Conservation (phyloP, 2,797 vertebrate species). For the Crax fasciolata region DNA sequence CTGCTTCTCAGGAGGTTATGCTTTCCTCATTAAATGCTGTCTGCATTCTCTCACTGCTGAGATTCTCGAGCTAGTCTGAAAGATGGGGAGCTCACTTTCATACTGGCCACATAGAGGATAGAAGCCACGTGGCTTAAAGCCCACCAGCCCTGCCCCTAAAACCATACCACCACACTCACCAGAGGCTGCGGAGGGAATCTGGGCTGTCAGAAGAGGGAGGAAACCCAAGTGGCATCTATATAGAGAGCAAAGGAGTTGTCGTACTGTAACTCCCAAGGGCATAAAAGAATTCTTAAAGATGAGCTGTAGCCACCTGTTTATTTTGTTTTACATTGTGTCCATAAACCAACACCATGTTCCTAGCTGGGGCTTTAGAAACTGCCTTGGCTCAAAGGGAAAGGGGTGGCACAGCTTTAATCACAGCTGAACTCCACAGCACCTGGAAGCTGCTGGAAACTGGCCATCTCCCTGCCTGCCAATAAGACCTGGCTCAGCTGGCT, state of each 20-base stretch:
- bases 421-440: not conserved
- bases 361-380: not conserved
- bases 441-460: conserved; percentile 13
- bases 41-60: rapidly evolving
- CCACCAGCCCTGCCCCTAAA: not conserved
- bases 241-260: not conserved
- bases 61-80: not conserved
- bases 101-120: rapidly evolving
- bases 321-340: not conserved
- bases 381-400: not conserved
- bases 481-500: conserved; percentile 2
- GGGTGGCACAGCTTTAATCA: not conserved
- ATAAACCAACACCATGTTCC: not conserved
- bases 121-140: not conserved
- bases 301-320: no score
- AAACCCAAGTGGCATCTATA: not conserved
- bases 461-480: not conserved
- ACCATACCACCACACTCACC: not conserved
- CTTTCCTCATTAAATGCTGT: not conserved
- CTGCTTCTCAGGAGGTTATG: not conserved
- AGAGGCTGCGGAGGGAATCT: not conserved
- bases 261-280: not conserved
- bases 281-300: not conserved
- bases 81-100: not conserved
- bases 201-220: not conserved